Conservation (phyloP, 35 echinoderm and acorn worm genomes). For the Stichopus chloronotus region DNA sequence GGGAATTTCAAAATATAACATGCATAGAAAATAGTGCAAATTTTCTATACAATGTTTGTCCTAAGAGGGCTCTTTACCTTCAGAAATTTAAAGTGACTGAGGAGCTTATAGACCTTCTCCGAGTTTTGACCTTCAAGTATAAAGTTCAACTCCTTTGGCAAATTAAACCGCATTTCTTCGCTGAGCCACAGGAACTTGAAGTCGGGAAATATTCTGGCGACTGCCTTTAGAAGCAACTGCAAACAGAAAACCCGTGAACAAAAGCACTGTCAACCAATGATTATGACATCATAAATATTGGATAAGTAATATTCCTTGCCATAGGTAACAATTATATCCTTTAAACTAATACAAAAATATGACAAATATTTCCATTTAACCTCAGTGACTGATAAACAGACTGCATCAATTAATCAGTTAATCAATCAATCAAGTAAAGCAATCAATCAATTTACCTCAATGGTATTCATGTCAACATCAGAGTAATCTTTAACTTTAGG, state of each 20-base stretch:
- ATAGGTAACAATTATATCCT: background rate
- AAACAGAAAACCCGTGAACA: background rate
- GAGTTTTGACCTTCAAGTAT: constrained; percentile 92
- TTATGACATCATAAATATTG: background rate
- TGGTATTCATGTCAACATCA: constrained; percentile 91
- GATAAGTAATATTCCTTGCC: background rate
- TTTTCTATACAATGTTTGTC: too few species aligned
- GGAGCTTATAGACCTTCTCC: constrained; percentile 78
- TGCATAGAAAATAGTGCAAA: too few species aligned
- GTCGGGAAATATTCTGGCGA: constrained; percentile 85
- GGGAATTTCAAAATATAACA: too few species aligned
- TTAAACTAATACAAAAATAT: background rate
- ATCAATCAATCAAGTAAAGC: too few species aligned
- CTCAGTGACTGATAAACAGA: too few species aligned
- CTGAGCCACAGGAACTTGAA: constrained; percentile 96
- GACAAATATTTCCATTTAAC: background rate
- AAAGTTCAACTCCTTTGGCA: constrained; percentile 91
- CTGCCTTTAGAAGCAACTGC: constrained; percentile 88
- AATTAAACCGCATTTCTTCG: constrained; percentile 88
- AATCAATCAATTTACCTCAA: constrained; percentile 69
- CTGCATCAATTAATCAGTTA: too few species aligned
- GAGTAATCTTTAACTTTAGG: constrained; percentile 95
- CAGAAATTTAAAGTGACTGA: constrained; percentile 91
- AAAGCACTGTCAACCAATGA: background rate
- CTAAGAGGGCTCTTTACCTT: constrained; percentile 64